Evolutionary conservation across 2,797 vertebrate genomes (phyloP).

Genomic region (Lepilemur ruficaudatus): DNA sequence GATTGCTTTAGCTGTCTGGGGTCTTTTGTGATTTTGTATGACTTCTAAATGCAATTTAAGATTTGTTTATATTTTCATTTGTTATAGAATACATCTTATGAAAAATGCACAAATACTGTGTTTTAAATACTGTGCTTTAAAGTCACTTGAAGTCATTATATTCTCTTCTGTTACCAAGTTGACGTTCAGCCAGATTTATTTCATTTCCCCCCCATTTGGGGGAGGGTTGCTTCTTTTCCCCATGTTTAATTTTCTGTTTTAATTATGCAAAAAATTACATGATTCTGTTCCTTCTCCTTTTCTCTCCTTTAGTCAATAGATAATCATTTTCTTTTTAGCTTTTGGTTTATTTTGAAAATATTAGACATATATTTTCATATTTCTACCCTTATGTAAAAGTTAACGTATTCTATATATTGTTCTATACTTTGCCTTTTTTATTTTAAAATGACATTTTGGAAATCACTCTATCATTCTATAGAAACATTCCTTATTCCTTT

Average conservation of each 20-base stretch:
- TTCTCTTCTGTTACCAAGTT: not conserved
- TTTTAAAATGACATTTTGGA: not conserved
- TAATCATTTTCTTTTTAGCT: not conserved
- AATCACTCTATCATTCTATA: not conserved
- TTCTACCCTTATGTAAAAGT: not conserved
- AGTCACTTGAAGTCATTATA: not conserved
- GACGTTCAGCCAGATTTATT: not conserved
- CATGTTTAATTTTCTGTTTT: not conserved
- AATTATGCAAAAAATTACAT: not conserved
- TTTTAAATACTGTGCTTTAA: not conserved
- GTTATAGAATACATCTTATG: not conserved
- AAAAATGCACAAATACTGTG: not conserved
- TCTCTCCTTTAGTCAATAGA: not conserved
- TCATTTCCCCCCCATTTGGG: not conserved
- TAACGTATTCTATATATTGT: not conserved
- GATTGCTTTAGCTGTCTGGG: too few relatives aligned
- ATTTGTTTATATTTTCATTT: not conserved
- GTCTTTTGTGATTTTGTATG: too few relatives aligned
- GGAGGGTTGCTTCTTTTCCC: not conserved
- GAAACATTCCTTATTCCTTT: not conserved
- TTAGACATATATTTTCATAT: not conserved
- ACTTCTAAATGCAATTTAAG: not conserved
- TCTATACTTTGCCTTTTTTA: not conserved
- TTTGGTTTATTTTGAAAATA: not conserved
- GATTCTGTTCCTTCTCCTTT: not conserved